Percentiles rank a stretch among this genome's conserved stretches.
Evolutionary conservation across 2,888 invertebrate species (phyloP).

Genomic region (Diloba caeruleocephala): DNA sequence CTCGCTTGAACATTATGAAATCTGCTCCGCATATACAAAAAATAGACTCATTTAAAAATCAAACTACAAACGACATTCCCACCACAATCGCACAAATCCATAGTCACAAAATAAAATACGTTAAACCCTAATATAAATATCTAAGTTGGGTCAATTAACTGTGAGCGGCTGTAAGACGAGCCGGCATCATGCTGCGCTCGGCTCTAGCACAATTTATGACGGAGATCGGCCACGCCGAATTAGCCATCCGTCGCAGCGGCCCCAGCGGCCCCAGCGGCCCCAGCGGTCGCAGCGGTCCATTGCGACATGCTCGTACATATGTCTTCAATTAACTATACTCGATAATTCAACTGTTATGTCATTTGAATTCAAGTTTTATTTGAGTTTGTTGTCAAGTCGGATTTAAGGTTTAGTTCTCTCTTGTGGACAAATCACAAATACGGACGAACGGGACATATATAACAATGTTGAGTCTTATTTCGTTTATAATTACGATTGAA

Average conservation of each 20-base stretch:
- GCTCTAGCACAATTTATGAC: constrained; percentile 68
- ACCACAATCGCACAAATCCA: constrained; percentile 46
- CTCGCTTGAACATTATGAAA: constrained; percentile 1
- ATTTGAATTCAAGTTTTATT: constrained; percentile 45
- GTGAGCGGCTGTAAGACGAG: constrained; percentile 67
- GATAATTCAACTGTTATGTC: constrained; percentile 57
- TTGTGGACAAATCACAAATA: no score
- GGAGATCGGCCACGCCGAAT: constrained; percentile 67
- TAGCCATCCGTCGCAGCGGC: constrained; percentile 38
- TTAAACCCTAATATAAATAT: constrained; percentile 71
- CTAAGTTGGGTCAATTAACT: constrained; percentile 73
- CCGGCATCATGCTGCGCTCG: constrained; percentile 77
- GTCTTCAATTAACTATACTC: constrained; percentile 58
- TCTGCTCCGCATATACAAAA: constrained; percentile 2
- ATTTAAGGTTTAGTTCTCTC: neutral
- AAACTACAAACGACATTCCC: constrained; percentile 21
- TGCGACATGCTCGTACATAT: constrained; percentile 42
- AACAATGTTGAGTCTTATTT: no score
- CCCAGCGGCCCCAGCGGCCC: constrained; percentile 4
- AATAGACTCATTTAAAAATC: neutral
- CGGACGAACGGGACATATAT: no score
- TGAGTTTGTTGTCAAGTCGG: constrained; percentile 24
- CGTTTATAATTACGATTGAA: no score
- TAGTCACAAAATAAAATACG: constrained; percentile 48
- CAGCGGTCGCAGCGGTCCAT: constrained; percentile 22